Evolutionary conservation across 2,113 vertebrate genomes (phyloP), one percentile per base, ranked within the genome.

Genomic region (Fulica atra): DNA sequence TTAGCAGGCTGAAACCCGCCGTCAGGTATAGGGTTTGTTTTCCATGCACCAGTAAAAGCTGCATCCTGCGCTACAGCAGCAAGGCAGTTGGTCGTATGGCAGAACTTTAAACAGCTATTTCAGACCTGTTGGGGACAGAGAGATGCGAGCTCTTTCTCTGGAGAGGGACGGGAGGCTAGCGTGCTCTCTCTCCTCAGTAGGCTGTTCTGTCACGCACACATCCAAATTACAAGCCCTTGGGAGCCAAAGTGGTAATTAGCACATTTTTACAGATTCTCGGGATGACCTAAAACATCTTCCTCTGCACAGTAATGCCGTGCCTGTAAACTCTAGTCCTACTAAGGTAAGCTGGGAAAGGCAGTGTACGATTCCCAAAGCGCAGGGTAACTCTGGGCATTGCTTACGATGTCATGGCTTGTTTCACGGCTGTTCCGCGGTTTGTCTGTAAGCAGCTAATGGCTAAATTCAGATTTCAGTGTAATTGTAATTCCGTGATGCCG

Each of bases 381-480:
- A 25, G 82, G 54, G 59, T 42, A 40, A 70, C 85, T 86, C 76
- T 73, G 89, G 92, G 85, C 14, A 10, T 77, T 81, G 76, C 85
- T 94, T 42, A 54, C 29, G 65, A 81, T 71, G 71, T 81, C 64
- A 68, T 38, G 66, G 84, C 68, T 92, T 48, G 68, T 86, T 66
- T 90, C 79, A 74, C 68, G 94, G 93, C 76, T 84, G 42, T 48
- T 79, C 26, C 93, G 90, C 66, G 73, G 70, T 73, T 91, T 92
- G 70, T 63, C 73, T 3, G 1, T 92, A 78, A 89, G 88, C 68
- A 92, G 76, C 95, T 68, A 89, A 86, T 60, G 72, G 81, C 92
- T 93, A 64, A 87, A 92, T 76, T 92, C 84, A 68, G 61, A 57
- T 82, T 92, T 94, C 84, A 84, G 42, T 56, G 46, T 88, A 79